A percentile compares a stretch with the other conserved stretches of the same genome.
Conservation (phyloP, 2,888 invertebrate species). For the Polydrusus pterygomalis region DNA sequence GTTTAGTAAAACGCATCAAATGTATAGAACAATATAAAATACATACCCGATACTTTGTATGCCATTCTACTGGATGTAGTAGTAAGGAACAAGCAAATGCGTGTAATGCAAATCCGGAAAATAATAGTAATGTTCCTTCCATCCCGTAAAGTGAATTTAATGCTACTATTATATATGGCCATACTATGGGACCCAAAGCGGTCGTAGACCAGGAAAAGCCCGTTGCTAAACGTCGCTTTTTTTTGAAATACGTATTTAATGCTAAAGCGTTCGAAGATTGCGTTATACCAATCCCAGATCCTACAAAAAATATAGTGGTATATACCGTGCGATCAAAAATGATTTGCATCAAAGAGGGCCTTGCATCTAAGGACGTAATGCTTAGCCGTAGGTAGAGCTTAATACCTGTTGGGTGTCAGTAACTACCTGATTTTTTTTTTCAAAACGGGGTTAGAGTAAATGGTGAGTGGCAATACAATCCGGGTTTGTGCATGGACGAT, state of each 20-base stretch:
- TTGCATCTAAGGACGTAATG: too few relatives aligned
- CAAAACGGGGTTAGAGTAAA: too few relatives aligned
- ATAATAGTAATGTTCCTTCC: constrained; percentile 79
- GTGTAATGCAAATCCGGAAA: constrained; percentile 81
- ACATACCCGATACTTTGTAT: constrained; percentile 73
- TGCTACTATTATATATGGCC: constrained; percentile 82
- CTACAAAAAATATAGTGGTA: constrained; percentile 69
- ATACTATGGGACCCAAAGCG: constrained; percentile 82
- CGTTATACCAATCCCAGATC: constrained; percentile 79
- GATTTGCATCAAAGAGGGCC: too few relatives aligned
- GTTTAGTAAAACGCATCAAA: neutral
- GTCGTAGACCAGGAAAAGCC: constrained; percentile 83
- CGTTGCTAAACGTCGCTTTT: constrained; percentile 81
- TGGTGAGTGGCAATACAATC: too few relatives aligned
- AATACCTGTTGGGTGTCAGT: too few relatives aligned
- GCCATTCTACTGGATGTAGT: constrained; percentile 85
- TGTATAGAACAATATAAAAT: neutral
- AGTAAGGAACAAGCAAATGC: constrained; percentile 80
- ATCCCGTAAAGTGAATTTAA: constrained; percentile 79
- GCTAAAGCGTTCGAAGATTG: constrained; percentile 82
- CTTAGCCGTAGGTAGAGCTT: too few relatives aligned
- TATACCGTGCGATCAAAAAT: too few relatives aligned
- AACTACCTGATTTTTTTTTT: too few relatives aligned
- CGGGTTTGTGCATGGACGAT: too few relatives aligned
- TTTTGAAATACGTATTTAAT: constrained; percentile 83